These are phyloP conservation scores for Rhagologus leucostigma DNA, from an alignment of 2,113 vertebrate genomes.

Conservation along the genomic window DNA sequence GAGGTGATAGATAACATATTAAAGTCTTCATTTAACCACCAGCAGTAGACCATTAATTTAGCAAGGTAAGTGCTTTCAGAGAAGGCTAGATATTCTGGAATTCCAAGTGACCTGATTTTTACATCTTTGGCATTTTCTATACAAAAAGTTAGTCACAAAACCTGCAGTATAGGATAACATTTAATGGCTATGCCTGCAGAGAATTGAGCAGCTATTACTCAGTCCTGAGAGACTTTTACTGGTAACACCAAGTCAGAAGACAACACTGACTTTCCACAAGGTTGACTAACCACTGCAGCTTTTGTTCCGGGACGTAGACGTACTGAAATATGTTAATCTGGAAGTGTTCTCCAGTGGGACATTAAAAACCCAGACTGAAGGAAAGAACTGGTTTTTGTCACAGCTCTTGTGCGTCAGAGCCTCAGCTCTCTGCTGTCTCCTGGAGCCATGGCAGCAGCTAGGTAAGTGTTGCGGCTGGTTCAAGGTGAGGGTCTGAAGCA, in stretches of 20 bases:
- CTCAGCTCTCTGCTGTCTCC: background rate
- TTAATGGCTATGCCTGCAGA: background rate
- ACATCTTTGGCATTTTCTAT: background rate
- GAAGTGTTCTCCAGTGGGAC: background rate
- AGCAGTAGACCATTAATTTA: background rate
- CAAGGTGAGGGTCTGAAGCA: background rate
- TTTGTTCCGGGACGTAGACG: background rate
- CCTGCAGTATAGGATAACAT: background rate
- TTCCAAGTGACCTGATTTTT: background rate
- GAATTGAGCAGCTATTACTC: background rate
- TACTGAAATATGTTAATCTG: background rate
- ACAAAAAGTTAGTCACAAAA: background rate
- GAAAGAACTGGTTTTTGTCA: background rate
- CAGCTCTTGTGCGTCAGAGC: background rate
- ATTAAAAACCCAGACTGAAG: background rate
- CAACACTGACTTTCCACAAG: rapidly evolving
- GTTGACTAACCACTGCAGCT: background rate
- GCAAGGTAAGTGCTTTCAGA: background rate
- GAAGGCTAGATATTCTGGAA: background rate
- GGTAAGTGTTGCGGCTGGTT: background rate
- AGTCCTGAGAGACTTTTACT: background rate
- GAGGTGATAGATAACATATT: background rate
- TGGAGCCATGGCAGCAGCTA: background rate
- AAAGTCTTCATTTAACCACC: background rate
- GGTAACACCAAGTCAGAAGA: background rate